A percentile compares a stretch with the other conserved stretches of the same genome.
These are phyloP conservation scores for Globia sparganii DNA, from an alignment of 2,888 invertebrate genomes.

Conservation along the genomic window DNA sequence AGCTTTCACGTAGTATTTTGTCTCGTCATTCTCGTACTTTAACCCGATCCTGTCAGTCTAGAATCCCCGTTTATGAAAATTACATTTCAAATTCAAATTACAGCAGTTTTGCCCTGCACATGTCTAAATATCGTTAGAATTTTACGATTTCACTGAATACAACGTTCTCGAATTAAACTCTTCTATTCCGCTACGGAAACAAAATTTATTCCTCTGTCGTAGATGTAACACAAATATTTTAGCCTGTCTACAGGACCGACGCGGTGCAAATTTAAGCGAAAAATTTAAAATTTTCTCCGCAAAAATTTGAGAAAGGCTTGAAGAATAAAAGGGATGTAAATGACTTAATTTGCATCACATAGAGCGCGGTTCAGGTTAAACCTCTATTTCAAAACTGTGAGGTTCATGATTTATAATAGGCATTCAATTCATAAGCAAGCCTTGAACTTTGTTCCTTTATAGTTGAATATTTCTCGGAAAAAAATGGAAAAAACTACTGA, in stretches of 20 bases:
- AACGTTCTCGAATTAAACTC: conserved; percentile 13
- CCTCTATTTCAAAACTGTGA: conserved; percentile 42
- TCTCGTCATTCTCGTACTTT: background rate
- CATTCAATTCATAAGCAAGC: conserved; percentile 14
- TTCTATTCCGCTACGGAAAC: conserved; percentile 1
- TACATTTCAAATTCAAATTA: conserved; percentile 6
- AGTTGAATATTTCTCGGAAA: background rate
- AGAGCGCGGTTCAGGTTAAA: conserved; percentile 63
- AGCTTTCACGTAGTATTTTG: background rate
- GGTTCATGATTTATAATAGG: conserved; percentile 2
- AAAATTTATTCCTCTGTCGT: conserved; percentile 48
- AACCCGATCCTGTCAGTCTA: background rate
- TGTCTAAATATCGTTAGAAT: background rate
- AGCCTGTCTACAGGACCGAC: conserved; percentile 22
- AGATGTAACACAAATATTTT: conserved; percentile 47
- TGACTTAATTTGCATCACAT: conserved; percentile 83
- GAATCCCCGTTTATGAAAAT: background rate
- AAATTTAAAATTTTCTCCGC: conserved; percentile 48
- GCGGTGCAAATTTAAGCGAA: conserved; percentile 31
- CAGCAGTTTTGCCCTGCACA: conserved; percentile 3
- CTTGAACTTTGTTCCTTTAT: conserved; percentile 2
- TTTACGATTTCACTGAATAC: background rate
- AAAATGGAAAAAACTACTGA: background rate
- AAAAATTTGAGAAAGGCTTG: conserved; percentile 68
- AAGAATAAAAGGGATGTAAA: conserved; percentile 82